phyloP scores from a whole-genome alignment of 2,797 vertebrate species.

The Sebastes steindachneri region DNA sequence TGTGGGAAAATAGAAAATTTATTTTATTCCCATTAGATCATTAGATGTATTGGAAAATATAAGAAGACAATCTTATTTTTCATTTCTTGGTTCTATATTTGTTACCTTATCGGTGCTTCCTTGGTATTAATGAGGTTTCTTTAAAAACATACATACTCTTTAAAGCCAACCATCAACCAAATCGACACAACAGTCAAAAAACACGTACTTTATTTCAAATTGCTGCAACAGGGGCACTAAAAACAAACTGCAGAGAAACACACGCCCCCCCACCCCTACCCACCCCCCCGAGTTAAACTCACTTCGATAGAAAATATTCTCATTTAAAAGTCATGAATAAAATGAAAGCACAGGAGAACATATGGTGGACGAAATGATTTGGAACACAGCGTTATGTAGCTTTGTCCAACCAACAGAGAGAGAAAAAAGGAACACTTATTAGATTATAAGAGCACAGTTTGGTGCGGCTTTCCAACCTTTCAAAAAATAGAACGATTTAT shows the following conservation, averaged over 20 bases:
- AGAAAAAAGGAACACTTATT: slow-evolving; percentile 90
- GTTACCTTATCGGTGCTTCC: not conserved
- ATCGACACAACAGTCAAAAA: slow-evolving; percentile 58
- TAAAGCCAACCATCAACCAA: slow-evolving; percentile 27
- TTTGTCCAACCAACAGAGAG: slow-evolving; percentile 54
- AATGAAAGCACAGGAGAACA: slow-evolving; percentile 86
- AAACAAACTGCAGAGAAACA: slow-evolving; percentile 77
- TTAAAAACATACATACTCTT: not conserved
- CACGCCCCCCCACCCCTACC: slow-evolving; percentile 34
- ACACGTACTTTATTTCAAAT: slow-evolving; percentile 81
- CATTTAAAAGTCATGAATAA: slow-evolving; percentile 85
- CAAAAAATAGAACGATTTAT: slow-evolving; percentile 52
- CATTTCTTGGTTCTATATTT: not conserved
- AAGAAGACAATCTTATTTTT: not conserved
- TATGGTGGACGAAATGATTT: slow-evolving; percentile 63
- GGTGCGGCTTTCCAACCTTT: slow-evolving; percentile 83
- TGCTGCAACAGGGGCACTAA: slow-evolving; percentile 71
- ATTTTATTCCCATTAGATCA: not conserved
- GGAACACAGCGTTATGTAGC: slow-evolving; percentile 50
- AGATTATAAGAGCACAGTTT: slow-evolving; percentile 92
- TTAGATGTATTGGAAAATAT: not conserved
- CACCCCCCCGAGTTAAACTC: slow-evolving; percentile 73
- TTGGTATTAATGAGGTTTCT: not conserved
- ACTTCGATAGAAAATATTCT: slow-evolving; percentile 76
- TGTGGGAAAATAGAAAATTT: not conserved